These are phyloP conservation scores for Lamellibrachia satsuma DNA, from an alignment of 2,888 invertebrate genomes.

Conservation along the genomic window DNA sequence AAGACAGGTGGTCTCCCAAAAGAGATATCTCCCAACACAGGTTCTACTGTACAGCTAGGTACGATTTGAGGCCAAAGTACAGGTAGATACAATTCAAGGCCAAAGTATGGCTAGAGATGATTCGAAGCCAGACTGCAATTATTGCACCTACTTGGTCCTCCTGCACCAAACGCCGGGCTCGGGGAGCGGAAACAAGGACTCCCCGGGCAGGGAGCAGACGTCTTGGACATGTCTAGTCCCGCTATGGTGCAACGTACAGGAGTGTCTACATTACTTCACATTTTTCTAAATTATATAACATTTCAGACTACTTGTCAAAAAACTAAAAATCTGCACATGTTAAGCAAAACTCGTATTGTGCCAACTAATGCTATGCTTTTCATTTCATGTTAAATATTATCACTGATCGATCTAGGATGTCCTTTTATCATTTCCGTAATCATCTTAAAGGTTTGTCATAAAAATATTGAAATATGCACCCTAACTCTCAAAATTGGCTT, in stretches of 20 bases:
- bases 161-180: conserved; percentile 10
- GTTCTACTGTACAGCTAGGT: background rate
- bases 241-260: background rate
- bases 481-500: too few species aligned
- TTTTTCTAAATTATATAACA: background rate
- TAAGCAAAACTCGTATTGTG: background rate
- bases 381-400: background rate
- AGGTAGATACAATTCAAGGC: background rate
- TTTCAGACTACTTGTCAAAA: background rate
- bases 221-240: conserved; percentile 11
- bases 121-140: background rate
- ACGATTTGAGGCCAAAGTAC: background rate
- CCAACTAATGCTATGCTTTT: background rate
- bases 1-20: background rate
- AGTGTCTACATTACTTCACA: background rate
- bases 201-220: background rate
- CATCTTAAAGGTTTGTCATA: too few species aligned
- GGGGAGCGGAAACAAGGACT: background rate
- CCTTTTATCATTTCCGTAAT: background rate
- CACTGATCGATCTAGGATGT: background rate
- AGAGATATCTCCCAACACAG: background rate
- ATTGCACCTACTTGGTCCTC: background rate
- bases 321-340: background rate
- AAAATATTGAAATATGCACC: too few species aligned
- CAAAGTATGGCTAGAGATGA: background rate